Base-by-base conservation (phyloP, 2,797 vertebrate genomes). In the Agapornis canus region DNA sequence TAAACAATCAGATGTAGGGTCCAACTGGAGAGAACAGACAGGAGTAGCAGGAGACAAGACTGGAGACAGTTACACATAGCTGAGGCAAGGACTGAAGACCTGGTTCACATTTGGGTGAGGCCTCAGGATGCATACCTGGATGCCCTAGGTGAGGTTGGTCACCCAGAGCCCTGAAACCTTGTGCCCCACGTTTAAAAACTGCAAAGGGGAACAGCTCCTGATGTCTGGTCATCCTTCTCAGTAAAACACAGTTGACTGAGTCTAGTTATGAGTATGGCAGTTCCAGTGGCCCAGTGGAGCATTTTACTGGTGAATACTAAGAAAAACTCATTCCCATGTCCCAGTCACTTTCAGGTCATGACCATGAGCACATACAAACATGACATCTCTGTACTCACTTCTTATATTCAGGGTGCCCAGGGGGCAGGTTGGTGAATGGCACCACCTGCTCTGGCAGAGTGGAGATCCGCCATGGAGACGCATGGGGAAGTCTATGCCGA, bases 401-500 rank as follows among this genome's bases (percentile, higher is more conserved):
- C 60, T 84, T 39, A 20, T 17, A 29, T 47, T n/a, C 60, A 95
- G 90, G 92, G 40, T 96, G 95, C 73, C 9, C 87, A 40, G 37
- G 94, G 11, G 43, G 40, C 64, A 94, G 96, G 60, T 21, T 97
- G 81, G 92, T 95, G 51, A 95, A 95, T 4, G 93, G 95, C 19
- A 95, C 90, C 21, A 26, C 27, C 0, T 98, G 97, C 82, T 96
- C 96, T n/a, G 98, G 97, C 45, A 96, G 72, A 82, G 97, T 98
- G 81, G 96, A 98, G 75, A 69, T 98, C 49, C 87, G 60, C 10
- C 82, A 95, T 23, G 91, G 79, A 63, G 82, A 60, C n/a, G 81
- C 3, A 0, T 97, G 97, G 97, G 95, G 86, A 85, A 82, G 37
- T 6, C 89, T 98, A 25, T 98, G 97, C 57, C 78, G 5, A 13